Evolutionary conservation across 64 coral and sea anemone genomes (phyloP), one percentile per base, ranked within the genome.

Genomic region (Catalaphyllia jardinei): DNA sequence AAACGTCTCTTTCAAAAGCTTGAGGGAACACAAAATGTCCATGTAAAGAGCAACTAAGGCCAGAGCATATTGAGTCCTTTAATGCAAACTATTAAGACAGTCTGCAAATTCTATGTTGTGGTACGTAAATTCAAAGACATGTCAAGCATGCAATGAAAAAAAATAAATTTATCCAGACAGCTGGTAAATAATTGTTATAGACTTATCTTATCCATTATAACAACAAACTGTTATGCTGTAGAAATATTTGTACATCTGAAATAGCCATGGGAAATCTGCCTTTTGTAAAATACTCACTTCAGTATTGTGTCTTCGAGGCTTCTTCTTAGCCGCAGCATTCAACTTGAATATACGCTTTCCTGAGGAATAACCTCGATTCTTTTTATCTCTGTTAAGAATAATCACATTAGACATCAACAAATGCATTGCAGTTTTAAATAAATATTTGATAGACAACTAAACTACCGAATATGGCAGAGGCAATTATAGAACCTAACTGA

Each of bases 301-400:
- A 11, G 85, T 88, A 60, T 99, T 99, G 65, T 91, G 94, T 88
- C 91, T 91, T 55, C 93, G 78, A 14, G 94, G 94, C 67, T 95
- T 99, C 31, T 85, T 90, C 49, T 95, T 99, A 8, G 88, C 77
- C 19, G 80, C 88, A 31, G 89, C 51, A 76, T 79, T 99, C n/a
- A 93, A 71, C 30, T 90, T 92, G 31, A 95, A 95, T 85, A 99
- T 99, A 18, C 94, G 86, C 86, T 95, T 93, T 22, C 94, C 88
- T 35, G 91, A 81, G 8, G 91, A 89, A 57, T 95, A 91, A 13
- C 97, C 94, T 67, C 94, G 75, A 11, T 89, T 93, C 88, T 99
- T 91, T 86, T 93, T 99, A 69, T 99, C 94, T 52, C 97, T 93
- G 61, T 74, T 87, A 29, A 51, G 24, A 61, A 89, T 30, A 87